These are phyloP conservation scores for Dysidea cf. avara DNA, from an alignment of 37 sponge, comb jelly and placozoan genomes.

Conservation along the genomic window DNA sequence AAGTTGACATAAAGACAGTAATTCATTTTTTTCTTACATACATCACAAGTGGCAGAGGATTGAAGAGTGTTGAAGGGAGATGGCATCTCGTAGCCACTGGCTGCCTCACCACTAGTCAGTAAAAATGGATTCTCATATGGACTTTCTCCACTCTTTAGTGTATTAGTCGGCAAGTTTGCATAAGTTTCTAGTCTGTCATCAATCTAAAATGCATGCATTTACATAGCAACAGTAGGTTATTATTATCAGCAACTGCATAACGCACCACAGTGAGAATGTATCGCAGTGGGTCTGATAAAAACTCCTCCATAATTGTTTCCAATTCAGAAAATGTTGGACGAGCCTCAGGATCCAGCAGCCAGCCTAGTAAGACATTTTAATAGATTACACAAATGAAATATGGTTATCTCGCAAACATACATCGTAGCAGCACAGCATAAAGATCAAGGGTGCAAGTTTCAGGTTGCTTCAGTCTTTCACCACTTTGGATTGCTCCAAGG, in stretches of 20 bases:
- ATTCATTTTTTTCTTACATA: too few relatives aligned
- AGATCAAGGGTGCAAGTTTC: conserved; percentile 62
- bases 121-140: conserved; percentile 35
- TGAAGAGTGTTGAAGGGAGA: too few relatives aligned
- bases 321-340: conserved; percentile 68
- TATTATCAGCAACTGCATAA: too few relatives aligned
- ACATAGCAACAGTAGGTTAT: background rate
- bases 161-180: conserved; percentile 26
- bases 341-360: conserved; percentile 62
- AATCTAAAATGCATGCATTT: too few relatives aligned
- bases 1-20: too few relatives aligned
- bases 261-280: conserved; percentile 24
- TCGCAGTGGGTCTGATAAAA: conserved; percentile 56
- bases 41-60: too few relatives aligned
- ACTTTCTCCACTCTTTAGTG: conserved; percentile 5
- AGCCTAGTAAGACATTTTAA: conserved; percentile 46
- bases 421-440: conserved; percentile 62
- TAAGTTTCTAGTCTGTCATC: conserved; percentile 22
- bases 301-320: conserved; percentile 20
- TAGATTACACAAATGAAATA: background rate
- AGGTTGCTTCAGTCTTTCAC: conserved; percentile 70
- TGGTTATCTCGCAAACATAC: conserved; percentile 16
- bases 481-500: conserved; percentile 42
- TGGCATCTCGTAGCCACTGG: too few relatives aligned
- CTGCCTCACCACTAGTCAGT: background rate